A percentile compares a stretch with the other conserved stretches of the same genome.
phyloP scores from a whole-genome alignment of 1,140 invertebrate genomes.

The Drosophila seguyi region DNA sequence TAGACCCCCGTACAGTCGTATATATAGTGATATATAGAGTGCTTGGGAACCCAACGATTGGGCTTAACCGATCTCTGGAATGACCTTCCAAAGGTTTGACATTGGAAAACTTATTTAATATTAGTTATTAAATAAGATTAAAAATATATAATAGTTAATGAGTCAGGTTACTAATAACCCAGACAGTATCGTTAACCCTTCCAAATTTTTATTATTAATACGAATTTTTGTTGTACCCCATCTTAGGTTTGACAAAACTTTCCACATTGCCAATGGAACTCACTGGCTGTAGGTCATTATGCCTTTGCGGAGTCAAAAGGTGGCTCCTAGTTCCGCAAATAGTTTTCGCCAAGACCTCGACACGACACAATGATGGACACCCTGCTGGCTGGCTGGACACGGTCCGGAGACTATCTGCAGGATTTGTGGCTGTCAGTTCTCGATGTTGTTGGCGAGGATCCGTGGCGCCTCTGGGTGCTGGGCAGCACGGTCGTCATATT shows the following conservation, averaged over 20 bases:
- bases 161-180: not conserved
- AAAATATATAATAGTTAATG: not conserved
- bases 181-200: not conserved
- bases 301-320: not conserved
- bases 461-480: slow-evolving; percentile 88
- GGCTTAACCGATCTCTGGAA: not conserved
- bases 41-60: not conserved
- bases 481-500: slow-evolving; percentile 87
- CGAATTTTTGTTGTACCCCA: too few relatives aligned
- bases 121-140: not conserved
- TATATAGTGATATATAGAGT: slow-evolving; percentile 25
- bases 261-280: slow-evolving; percentile 1
- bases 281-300: slow-evolving; percentile 21
- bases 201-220: too few relatives aligned
- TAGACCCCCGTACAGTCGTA: slow-evolving; percentile 18
- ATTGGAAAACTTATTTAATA: not conserved
- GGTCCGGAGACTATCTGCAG: slow-evolving; percentile 56
- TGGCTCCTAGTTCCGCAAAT: not conserved
- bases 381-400: slow-evolving; percentile 43
- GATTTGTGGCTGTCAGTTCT: slow-evolving; percentile 50
- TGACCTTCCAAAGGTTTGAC: not conserved
- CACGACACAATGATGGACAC: slow-evolving; percentile 15
- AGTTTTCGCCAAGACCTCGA: slow-evolving; percentile 18
- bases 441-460: slow-evolving; percentile 86
- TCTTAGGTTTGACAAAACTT: not conserved